Percentiles rank a stretch among this genome's conserved stretches.
Evolutionary conservation across 2,797 vertebrate genomes (phyloP).

Genomic region (Lophotriccus pileatus): DNA sequence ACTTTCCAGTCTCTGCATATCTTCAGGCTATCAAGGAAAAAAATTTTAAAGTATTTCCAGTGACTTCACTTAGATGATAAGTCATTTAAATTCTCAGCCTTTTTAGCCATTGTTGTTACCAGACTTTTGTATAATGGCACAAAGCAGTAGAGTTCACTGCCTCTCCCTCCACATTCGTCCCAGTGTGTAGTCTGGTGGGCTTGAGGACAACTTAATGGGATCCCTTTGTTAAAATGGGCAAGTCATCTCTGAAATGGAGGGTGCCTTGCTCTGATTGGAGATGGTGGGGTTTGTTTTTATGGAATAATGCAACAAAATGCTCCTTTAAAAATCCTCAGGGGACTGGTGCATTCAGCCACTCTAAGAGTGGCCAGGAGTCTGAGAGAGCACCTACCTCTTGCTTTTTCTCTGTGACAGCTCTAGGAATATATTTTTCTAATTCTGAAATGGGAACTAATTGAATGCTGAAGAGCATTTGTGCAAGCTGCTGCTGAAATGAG

Average conservation of each 20-base stretch:
- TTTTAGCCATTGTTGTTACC: neutral
- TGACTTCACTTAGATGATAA: neutral
- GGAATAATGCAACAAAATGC: neutral
- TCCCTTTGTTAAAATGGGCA: neutral
- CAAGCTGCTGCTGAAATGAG: neutral
- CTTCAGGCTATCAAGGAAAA: constrained; percentile 27
- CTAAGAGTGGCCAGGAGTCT: neutral
- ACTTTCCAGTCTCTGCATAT: constrained; percentile 21
- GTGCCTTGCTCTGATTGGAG: neutral
- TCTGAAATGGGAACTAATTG: neutral
- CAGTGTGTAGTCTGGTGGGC: neutral
- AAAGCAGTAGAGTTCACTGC: neutral
- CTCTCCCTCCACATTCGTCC: neutral
- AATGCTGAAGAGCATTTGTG: constrained; percentile 7
- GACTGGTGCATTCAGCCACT: neutral
- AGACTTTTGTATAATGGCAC: neutral
- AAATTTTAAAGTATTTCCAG: neutral
- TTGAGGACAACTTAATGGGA: neutral
- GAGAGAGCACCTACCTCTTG: neutral
- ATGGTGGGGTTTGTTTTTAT: neutral
- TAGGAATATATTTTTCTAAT: neutral
- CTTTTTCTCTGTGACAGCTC: neutral
- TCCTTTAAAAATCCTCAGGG: neutral
- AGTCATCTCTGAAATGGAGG: neutral
- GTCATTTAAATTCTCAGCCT: constrained; percentile 3